Evolutionary conservation across 2,113 vertebrate genomes (phyloP), one percentile per base, ranked within the genome.

Genomic region (Gadus macrocephalus): DNA sequence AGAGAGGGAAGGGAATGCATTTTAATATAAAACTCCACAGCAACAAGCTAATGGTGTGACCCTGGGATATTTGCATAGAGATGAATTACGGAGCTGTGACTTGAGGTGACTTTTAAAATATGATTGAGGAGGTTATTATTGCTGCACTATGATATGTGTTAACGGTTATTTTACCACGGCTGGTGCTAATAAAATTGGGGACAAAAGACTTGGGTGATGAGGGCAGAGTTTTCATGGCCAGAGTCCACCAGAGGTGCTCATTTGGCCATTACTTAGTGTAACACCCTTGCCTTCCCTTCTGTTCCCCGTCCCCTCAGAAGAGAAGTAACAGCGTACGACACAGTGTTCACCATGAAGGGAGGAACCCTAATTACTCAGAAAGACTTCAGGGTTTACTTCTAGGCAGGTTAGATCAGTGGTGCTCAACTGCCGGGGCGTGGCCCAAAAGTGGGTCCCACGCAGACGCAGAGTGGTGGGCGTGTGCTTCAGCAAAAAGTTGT

Each of bases 51-150:
- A 97, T 95, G 93, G 94, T 86, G 91, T 92, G 93, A 94, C 94
- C 93, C 87, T 88, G 87, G 90, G 88, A 81, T 92, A 96, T 98
- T 96, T 95, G 94, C 95, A 96, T 96, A 96, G 93, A 96, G 93
- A 97, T 95, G 94, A 96, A 95, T 95, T 93, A 96, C 90, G 69
- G 42, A 71, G 49, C 78, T 86, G 86, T 83, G 75, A 78, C 89
- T 92, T 94, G 95, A 96, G 94, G 89, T 90, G 92, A 95, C 93
- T 97, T 96, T 95, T 96, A 96, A 94, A 93, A 95, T 94, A 95
- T 95, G 95, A 96, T 95, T 87, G 95, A 94, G 90, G 92, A 92
- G 92, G 91, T 96, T 95, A 93, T 96, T 96, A 93, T 91, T 87
- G 88, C 91, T 89, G 91, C 92, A 90, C 90, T 92, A 71, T 89